Percentiles rank a stretch among this genome's conserved stretches.
These are phyloP conservation scores for Taenaris catops DNA, from an alignment of 2,888 invertebrate genomes.

Conservation along the genomic window DNA sequence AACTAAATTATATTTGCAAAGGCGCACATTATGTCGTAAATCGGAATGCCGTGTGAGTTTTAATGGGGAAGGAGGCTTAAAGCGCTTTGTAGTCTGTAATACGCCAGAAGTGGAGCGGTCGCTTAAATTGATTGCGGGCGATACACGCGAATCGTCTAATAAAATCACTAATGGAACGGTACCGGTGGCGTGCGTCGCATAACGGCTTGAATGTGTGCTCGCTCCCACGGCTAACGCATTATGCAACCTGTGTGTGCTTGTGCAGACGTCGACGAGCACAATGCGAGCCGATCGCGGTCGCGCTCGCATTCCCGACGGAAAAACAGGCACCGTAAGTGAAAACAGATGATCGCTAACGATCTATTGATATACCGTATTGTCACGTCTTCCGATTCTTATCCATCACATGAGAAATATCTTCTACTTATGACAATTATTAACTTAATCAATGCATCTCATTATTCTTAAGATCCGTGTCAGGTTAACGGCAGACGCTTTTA, in stretches of 20 bases:
- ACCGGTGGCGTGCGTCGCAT: slow-evolving; percentile 72
- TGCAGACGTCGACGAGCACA: slow-evolving; percentile 48
- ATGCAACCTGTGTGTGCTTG: slow-evolving; percentile 53
- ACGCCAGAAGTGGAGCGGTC: slow-evolving; percentile 58
- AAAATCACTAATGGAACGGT: slow-evolving; percentile 77
- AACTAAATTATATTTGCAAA: slow-evolving; percentile 41
- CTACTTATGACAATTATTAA: too few relatives aligned
- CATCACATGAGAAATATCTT: slow-evolving; percentile 18
- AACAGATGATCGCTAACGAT: slow-evolving; percentile 35
- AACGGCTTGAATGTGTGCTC: slow-evolving; percentile 53
- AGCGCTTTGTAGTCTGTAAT: slow-evolving; percentile 55
- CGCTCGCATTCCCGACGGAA: slow-evolving; percentile 46
- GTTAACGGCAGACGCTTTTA: too few relatives aligned
- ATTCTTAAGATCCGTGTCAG: too few relatives aligned
- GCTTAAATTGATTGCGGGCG: slow-evolving; percentile 68
- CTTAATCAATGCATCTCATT: too few relatives aligned
- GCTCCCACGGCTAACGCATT: slow-evolving; percentile 73
- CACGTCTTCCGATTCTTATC: slow-evolving; percentile 20
- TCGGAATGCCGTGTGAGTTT: slow-evolving; percentile 35
- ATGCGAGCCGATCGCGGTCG: slow-evolving; percentile 50
- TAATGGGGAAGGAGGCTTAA: slow-evolving; percentile 45
- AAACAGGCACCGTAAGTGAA: slow-evolving; percentile 56
- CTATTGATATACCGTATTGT: slow-evolving; percentile 27
- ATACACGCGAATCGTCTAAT: slow-evolving; percentile 75
- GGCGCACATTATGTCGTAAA: slow-evolving; percentile 24